These are phyloP conservation scores for Gallinago solitaria DNA, from an alignment of 2,797 vertebrate genomes.

Conservation along the genomic window DNA sequence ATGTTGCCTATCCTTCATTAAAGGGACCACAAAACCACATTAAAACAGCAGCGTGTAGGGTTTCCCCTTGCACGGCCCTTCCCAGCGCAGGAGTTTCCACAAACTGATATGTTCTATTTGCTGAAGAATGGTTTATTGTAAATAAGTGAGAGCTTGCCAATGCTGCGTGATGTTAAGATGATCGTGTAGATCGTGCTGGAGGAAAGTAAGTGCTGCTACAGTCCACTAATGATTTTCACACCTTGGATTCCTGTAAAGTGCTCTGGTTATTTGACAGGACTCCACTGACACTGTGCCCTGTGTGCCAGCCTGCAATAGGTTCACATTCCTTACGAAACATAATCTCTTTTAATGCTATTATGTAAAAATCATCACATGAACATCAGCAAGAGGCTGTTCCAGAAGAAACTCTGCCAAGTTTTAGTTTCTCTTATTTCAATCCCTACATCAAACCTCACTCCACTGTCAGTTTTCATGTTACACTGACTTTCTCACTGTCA, in stretches of 20 bases:
- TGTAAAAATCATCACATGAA: background rate
- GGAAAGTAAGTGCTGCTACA: background rate
- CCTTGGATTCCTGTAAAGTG: background rate
- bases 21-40: background rate
- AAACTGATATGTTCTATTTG: fast-evolving
- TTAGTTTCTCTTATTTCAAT: background rate
- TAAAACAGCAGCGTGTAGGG: background rate
- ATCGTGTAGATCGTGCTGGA: background rate
- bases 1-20: background rate
- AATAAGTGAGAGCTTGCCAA: background rate
- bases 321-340: background rate
- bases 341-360: background rate
- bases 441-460: background rate
- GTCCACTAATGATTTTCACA: background rate
- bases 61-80: background rate
- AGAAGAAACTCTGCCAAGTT: background rate
- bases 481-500: background rate
- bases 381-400: background rate
- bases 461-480: background rate
- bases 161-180: background rate
- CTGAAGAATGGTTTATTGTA: background rate
- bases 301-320: background rate
- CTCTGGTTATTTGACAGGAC: background rate
- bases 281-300: background rate
- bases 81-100: background rate